These are phyloP conservation scores for Caerostris darwini DNA, from an alignment of 1,140 invertebrate species.

Conservation along the genomic window DNA sequence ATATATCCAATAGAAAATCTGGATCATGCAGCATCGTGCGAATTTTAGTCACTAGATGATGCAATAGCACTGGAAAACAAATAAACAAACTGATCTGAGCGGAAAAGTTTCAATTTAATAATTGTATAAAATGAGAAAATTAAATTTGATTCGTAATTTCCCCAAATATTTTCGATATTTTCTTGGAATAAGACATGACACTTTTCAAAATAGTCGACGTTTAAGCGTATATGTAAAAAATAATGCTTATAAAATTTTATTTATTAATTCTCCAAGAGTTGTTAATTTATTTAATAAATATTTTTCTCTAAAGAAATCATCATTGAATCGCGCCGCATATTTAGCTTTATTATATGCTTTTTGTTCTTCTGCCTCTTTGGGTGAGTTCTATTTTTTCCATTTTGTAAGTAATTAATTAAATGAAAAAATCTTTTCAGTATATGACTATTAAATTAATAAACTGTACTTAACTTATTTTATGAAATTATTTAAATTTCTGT, in stretches of 20 bases:
- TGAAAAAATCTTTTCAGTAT: no score
- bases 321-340: neutral
- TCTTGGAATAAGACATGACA: neutral
- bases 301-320: neutral
- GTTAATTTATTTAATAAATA: neutral
- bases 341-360: neutral
- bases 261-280: neutral
- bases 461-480: no score
- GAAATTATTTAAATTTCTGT: no score
- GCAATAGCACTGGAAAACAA: neutral
- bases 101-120: no score
- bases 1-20: neutral
- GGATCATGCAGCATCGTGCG: neutral
- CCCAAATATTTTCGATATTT: neutral
- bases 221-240: no score
- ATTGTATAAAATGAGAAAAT: neutral
- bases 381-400: neutral
- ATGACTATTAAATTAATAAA: no score
- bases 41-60: neutral
- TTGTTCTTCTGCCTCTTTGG: neutral
- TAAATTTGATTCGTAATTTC: neutral
- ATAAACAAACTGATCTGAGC: neutral
- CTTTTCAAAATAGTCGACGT: neutral
- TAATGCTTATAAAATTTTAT: neutral
- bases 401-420: neutral